Conservation (phyloP, 53 echinoderm and acorn worm species). For the Holothuria leucospilota region DNA sequence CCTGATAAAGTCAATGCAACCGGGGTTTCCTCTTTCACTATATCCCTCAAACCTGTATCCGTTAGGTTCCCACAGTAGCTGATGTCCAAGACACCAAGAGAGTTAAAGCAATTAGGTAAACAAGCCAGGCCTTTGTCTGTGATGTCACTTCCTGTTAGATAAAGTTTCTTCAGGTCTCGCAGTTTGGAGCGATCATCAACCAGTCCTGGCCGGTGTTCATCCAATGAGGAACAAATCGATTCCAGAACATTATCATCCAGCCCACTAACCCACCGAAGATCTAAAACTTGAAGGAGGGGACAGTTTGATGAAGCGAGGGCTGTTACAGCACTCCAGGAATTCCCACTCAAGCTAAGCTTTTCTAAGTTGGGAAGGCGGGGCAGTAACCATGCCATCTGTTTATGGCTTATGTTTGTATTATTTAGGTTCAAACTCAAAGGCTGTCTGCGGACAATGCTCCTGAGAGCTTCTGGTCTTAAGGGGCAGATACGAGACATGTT, state of each 20-base stretch:
- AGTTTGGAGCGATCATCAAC: conserved; percentile 86
- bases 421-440: conserved; percentile 77
- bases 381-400: conserved; percentile 86
- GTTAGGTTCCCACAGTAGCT: conserved; percentile 90
- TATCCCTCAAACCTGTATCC: conserved; percentile 68
- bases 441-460: conserved; percentile 86
- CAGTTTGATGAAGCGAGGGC: conserved; percentile 82
- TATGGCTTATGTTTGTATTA: conserved; percentile 72
- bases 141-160: conserved; percentile 86
- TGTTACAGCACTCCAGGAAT: conserved; percentile 69
- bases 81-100: conserved; percentile 72
- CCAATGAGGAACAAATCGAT: conserved; percentile 71
- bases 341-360: conserved; percentile 68
- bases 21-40: conserved; percentile 73
- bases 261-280: conserved; percentile 90
- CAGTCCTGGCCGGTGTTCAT: conserved; percentile 90
- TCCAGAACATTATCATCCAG: conserved; percentile 70
- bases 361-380: conserved; percentile 78
- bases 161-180: conserved; percentile 68
- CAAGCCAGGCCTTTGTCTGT: conserved; percentile 78
- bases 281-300: conserved; percentile 75
- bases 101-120: conserved; percentile 62
- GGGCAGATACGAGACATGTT: conserved; percentile 64
- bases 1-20: conserved; percentile 75
- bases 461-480: conserved; percentile 65